Evolutionary conservation across 2,797 vertebrate species (phyloP).

Genomic region (Chelon labrosus): DNA sequence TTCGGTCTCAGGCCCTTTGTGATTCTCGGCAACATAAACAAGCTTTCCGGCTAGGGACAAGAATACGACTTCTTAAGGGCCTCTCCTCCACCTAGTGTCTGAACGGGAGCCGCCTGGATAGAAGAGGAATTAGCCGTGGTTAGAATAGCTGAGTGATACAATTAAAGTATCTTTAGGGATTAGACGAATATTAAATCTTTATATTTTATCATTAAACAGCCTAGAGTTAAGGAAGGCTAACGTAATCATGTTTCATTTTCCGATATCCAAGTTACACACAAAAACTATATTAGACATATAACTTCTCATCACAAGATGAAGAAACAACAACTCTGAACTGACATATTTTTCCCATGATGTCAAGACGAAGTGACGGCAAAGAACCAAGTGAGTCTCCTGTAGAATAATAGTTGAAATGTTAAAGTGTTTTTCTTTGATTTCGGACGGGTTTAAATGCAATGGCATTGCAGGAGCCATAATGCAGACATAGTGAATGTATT

Average conservation of each 20-base stretch:
- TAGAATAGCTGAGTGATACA: not conserved
- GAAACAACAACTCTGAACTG: conserved; percentile 18
- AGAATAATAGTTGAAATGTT: not conserved
- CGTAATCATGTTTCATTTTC: not conserved
- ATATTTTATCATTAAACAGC: conserved; percentile 4
- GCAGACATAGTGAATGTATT: too few relatives aligned
- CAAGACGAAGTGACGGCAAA: not conserved
- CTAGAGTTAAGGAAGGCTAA: not conserved
- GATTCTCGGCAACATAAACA: conserved; percentile 78
- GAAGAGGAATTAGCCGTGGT: conserved; percentile 18
- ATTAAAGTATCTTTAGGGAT: not conserved
- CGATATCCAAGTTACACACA: not conserved
- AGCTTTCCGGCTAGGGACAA: conserved; percentile 39
- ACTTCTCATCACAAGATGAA: not conserved
- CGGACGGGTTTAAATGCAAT: not conserved
- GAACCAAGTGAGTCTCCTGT: conserved; percentile 11
- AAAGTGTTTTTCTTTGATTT: not conserved
- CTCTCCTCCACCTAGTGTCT: conserved; percentile 40
- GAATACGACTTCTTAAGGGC: conserved; percentile 62
- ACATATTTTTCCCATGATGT: conserved; percentile 16
- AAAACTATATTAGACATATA: not conserved
- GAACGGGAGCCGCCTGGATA: conserved; percentile 23
- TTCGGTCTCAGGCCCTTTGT: conserved; percentile 72
- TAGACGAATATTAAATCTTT: not conserved
- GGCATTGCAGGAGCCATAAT: too few relatives aligned